Evolutionary conservation across 2,888 invertebrate species (phyloP), one percentile per base, ranked within the genome.

Genomic region (Aradus depressus): DNA sequence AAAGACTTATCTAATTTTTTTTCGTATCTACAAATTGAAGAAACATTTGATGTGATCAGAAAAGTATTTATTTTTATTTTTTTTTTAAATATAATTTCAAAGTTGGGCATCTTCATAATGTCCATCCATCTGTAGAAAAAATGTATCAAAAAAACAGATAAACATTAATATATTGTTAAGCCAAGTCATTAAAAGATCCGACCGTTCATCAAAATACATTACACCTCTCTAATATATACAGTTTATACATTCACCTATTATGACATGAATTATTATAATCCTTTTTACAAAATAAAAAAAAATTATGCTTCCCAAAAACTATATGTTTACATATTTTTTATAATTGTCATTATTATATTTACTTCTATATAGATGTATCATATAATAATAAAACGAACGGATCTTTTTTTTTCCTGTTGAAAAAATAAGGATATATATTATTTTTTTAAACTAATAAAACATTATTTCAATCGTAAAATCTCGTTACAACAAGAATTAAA

Each of bases 21-120:
- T n/a, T n/a, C n/a, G n/a, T n/a, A n/a, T n/a, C n/a, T n/a, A n/a
- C n/a, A n/a, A n/a, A n/a, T n/a, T n/a, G n/a, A n/a, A n/a, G n/a
- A n/a, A n/a, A n/a, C n/a, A n/a, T n/a, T n/a, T n/a, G n/a, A n/a
- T n/a, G n/a, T n/a, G n/a, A n/a, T n/a, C n/a, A n/a, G n/a, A n/a
- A n/a, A n/a, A n/a, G n/a, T n/a, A n/a, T n/a, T n/a, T n/a, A n/a
- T n/a, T n/a, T n/a, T n/a, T n/a, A n/a, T n/a, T n/a, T n/a, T n/a
- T n/a, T n/a, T n/a, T n/a, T n/a, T n/a, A n/a, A n/a, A n/a, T n/a
- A n/a, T n/a, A n/a, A 16, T 38, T 31, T 56, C 54, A 56, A 31
- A 56, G 51, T 35, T 56, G 53, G 4, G 56, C 56, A 45, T 56
- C 56, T 49, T 56, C 56, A 28, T 50, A 51, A 35, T 54, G 50